These are phyloP conservation scores for Chroicocephalus ridibundus DNA, from an alignment of 2,113 vertebrate genomes.

Conservation along the genomic window DNA sequence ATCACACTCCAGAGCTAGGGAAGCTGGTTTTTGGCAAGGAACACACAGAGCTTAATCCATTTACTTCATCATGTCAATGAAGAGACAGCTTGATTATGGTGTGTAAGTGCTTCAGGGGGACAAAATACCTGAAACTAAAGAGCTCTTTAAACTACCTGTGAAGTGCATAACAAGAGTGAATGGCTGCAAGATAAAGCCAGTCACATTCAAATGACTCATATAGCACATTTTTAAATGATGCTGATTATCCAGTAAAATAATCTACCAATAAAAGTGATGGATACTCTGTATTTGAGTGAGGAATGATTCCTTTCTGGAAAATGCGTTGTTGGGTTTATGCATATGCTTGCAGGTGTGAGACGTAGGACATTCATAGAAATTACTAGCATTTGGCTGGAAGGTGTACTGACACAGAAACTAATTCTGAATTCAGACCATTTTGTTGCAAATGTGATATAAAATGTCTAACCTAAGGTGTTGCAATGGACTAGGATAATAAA, in stretches of 20 bases:
- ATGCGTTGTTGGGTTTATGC: background rate
- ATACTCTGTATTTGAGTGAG: background rate
- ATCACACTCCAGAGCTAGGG: background rate
- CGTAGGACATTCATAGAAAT: background rate
- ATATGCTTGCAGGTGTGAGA: background rate
- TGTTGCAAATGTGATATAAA: background rate
- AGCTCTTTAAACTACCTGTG: background rate
- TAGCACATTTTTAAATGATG: background rate
- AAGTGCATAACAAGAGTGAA: background rate
- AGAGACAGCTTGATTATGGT: background rate
- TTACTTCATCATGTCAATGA: background rate
- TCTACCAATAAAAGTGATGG: background rate
- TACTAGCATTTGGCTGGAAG: background rate
- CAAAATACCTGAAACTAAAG: background rate
- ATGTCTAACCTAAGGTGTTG: background rate
- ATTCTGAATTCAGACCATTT: background rate
- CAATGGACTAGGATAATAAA: background rate
- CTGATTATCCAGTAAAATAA: background rate
- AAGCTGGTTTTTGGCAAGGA: background rate
- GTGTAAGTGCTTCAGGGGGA: background rate
- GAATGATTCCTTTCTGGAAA: background rate
- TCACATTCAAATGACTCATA: background rate
- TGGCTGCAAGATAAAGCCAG: background rate
- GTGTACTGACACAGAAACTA: background rate
- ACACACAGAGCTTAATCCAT: background rate